Evolutionary conservation across 2,797 vertebrate genomes (phyloP), one percentile per base, ranked within the genome.

Genomic region (Alcedo atthis): DNA sequence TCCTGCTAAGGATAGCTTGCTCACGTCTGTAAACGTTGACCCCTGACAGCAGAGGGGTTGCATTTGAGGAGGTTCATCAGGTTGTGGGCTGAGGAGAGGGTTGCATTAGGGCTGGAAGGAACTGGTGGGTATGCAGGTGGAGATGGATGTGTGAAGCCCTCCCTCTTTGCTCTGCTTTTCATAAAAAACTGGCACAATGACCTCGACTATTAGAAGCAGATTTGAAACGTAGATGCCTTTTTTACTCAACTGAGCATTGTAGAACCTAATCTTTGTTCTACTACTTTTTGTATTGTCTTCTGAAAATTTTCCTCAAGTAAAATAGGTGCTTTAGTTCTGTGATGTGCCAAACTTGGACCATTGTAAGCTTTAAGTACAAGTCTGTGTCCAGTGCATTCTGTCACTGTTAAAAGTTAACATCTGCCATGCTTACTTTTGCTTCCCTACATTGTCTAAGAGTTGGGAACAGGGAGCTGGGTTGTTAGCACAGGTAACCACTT

Each of bases 341-440:
- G 75, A 78, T 59, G 95, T 97, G 97, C 97, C 97, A 98, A 97
- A 97, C 93, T 92, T 91, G 89, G 90, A 95, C 85, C 80, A 85
- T 74, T 81, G 79, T 87, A 87, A 96, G 89, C 88, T 89, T 90
- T 82, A 93, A 90, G 45, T 87, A 21, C 73, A n/a, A 59, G 87
- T 77, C 67, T 76, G 59, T 80, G 83, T 81, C 80, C 86, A 88
- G 78, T 84, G 90, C 74, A 51, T 82, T 90, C 89, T 77, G 69
- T 93, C 66, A 3, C 17, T 62, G 90, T 92, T 87, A 32, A 21
- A 62, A 62, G 63, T 61, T 51, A 42, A 57, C 0, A 59, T 86
- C 78, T 80, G 20, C 55, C 5, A 13, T 82, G 73, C 89, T 87
- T 93, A 76, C 84, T 94, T 95, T 68, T 89, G 87, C 94, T 89